Evolutionary conservation across 2,113 vertebrate genomes (phyloP).

Genomic region (Brachirus orientalis): DNA sequence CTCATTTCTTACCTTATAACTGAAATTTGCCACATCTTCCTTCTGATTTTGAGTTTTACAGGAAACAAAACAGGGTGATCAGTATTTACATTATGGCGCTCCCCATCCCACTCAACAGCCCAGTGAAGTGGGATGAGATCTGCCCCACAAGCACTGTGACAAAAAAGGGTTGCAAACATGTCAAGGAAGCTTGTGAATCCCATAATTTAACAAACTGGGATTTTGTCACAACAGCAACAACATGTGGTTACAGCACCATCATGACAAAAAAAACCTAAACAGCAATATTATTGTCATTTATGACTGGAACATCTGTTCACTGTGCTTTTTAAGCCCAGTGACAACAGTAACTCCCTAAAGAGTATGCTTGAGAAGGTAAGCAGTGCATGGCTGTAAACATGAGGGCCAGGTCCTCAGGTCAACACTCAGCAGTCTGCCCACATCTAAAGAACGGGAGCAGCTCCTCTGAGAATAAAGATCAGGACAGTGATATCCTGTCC

Average conservation of each 20-base stretch:
- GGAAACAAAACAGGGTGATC: background rate
- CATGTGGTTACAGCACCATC: background rate
- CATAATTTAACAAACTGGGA: background rate
- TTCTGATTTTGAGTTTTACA: background rate
- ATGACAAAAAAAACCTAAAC: background rate
- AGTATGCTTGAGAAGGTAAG: background rate
- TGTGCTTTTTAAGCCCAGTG: background rate
- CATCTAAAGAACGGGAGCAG: background rate
- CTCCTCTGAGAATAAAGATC: background rate
- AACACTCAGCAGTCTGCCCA: background rate
- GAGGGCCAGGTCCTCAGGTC: background rate
- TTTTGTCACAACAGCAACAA: background rate
- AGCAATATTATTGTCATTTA: background rate
- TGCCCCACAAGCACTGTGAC: background rate
- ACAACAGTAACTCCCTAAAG: background rate
- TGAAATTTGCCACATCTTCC: background rate
- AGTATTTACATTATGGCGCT: background rate
- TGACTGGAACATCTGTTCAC: background rate
- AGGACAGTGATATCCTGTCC: background rate
- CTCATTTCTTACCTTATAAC: background rate
- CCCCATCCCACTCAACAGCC: background rate
- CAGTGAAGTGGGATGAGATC: background rate
- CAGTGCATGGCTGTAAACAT: background rate
- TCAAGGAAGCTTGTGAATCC: background rate
- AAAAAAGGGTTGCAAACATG: background rate